These are phyloP conservation scores for Lysandra coridon DNA, from an alignment of 2,888 invertebrate species.

Conservation along the genomic window DNA sequence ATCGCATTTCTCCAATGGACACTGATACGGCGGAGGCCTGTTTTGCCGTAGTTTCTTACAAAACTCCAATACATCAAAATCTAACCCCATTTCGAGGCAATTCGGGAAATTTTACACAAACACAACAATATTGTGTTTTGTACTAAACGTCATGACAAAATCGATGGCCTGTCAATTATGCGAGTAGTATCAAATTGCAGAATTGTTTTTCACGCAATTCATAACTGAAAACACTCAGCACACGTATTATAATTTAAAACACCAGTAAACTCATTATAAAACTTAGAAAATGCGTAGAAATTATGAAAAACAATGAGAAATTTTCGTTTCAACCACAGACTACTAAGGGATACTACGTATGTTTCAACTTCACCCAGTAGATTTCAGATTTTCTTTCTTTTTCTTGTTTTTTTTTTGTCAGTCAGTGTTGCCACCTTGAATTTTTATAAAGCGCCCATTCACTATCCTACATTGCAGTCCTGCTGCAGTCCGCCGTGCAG, in stretches of 20 bases:
- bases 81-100: slow-evolving; percentile 84
- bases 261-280: background rate
- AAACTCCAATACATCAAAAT: slow-evolving; percentile 92
- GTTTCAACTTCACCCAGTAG: too few species aligned
- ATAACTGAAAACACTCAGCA: background rate
- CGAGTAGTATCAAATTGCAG: background rate
- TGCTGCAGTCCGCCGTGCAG: too few species aligned
- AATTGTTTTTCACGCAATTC: background rate
- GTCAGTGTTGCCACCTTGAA: too few species aligned
- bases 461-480: too few species aligned
- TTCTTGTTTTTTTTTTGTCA: too few species aligned
- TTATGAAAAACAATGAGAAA: background rate
- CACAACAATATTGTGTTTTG: slow-evolving; percentile 7
- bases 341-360: too few species aligned
- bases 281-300: background rate
- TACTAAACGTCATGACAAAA: slow-evolving; percentile 17
- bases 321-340: too few species aligned
- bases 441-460: too few species aligned
- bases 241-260: background rate
- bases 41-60: slow-evolving; percentile 90
- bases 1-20: slow-evolving; percentile 91
- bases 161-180: background rate
- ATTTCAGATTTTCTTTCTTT: too few species aligned
- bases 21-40: slow-evolving; percentile 91
- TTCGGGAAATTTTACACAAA: slow-evolving; percentile 28